Evolutionary conservation across 2,113 vertebrate species (phyloP).

Genomic region (Emydura subglobosa): DNA sequence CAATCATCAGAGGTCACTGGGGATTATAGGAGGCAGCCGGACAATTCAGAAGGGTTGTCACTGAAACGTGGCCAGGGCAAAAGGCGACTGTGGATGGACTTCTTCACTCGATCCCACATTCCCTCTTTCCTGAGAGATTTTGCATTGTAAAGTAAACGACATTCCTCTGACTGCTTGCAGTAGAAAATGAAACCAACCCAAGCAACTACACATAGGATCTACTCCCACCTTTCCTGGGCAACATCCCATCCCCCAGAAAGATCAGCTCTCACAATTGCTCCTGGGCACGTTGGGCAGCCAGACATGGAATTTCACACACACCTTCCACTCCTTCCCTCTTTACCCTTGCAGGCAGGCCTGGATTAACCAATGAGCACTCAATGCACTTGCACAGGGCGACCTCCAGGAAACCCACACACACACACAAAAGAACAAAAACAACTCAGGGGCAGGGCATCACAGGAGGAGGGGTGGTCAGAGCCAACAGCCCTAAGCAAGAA

Average conservation of each 20-base stretch:
- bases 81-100: background rate
- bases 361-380: background rate
- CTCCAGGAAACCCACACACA: background rate
- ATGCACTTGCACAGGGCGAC: background rate
- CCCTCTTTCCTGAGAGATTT: background rate
- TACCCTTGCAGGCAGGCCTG: background rate
- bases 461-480: background rate
- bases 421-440: background rate
- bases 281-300: background rate
- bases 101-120: background rate
- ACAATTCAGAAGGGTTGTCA: background rate
- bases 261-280: background rate
- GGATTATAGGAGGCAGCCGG: background rate
- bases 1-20: background rate
- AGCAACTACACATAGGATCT: background rate
- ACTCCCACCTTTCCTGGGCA: background rate
- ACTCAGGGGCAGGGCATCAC: background rate
- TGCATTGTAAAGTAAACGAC: background rate
- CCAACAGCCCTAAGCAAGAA: background rate
- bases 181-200: background rate
- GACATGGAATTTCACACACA: background rate
- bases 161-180: background rate
- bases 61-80: background rate
- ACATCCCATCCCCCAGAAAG: background rate
- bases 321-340: background rate